phyloP scores from a whole-genome alignment of 2,797 vertebrate species.

The Labeo calbasu region DNA sequence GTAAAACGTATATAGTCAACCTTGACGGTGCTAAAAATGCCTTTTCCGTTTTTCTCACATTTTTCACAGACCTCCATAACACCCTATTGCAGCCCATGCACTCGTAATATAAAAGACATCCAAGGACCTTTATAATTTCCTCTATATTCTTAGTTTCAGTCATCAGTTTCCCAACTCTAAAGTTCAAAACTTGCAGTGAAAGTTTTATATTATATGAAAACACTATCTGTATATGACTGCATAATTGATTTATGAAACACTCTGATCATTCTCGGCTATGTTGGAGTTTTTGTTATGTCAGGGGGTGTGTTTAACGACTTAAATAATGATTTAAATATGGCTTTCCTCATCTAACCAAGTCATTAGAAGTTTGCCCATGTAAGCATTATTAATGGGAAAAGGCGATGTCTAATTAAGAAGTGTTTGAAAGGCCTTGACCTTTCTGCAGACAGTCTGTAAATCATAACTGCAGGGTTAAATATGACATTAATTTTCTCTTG shows the following conservation, averaged over 20 bases:
- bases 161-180: neutral
- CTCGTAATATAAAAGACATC: neutral
- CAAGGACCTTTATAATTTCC: neutral
- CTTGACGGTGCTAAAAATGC: neutral
- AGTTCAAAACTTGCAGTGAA: neutral
- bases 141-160: neutral
- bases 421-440: conserved; percentile 57
- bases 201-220: conserved; percentile 1
- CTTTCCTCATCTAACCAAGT: conserved; percentile 48
- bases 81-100: neutral
- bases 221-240: neutral
- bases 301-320: conserved; percentile 7
- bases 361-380: conserved; percentile 46
- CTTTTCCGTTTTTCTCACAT: neutral
- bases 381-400: conserved; percentile 42
- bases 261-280: neutral
- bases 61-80: neutral
- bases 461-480: conserved; percentile 33
- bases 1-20: neutral
- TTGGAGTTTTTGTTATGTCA: conserved; percentile 21
- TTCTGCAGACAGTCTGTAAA: conserved; percentile 45
- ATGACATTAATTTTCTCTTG: conserved; percentile 37
- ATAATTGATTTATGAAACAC: conserved; percentile 18
- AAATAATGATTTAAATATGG: conserved; percentile 48
- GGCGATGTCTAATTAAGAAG: conserved; percentile 47